Percentiles rank a stretch among this genome's conserved stretches.
These are phyloP conservation scores for Sebastolobus alascanus DNA, from an alignment of 2,797 vertebrate species.

Conservation along the genomic window DNA sequence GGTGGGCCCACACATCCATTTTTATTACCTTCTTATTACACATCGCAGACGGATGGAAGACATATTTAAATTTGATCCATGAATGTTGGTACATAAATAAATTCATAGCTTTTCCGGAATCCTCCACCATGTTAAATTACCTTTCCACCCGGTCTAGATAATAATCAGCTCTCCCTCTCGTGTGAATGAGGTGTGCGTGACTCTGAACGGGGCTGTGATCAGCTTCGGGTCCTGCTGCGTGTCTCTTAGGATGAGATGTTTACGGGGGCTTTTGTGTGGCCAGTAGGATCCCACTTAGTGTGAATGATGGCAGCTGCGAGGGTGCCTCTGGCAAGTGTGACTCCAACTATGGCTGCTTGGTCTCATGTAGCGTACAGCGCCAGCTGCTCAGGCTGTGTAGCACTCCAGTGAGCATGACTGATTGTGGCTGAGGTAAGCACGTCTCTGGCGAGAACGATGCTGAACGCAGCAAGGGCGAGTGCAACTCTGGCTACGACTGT, in stretches of 20 bases:
- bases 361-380: conserved; percentile 63
- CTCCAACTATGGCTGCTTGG: conserved; percentile 67
- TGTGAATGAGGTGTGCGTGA: conserved; percentile 37
- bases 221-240: conserved; percentile 47
- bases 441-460: conserved; percentile 49
- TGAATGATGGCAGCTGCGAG: conserved; percentile 77
- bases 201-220: conserved; percentile 48
- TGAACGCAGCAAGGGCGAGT: conserved; percentile 38
- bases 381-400: conserved; percentile 70
- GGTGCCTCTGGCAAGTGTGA: conserved; percentile 74
- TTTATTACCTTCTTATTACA: conserved; percentile 61
- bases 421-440: conserved; percentile 71
- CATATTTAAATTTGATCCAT: conserved; percentile 54
- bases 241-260: conserved; percentile 62
- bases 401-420: conserved; percentile 72
- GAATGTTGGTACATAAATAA: conserved; percentile 33
- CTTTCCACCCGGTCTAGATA: conserved; percentile 7
- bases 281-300: conserved; percentile 74
- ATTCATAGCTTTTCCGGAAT: conserved; percentile 39
- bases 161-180: conserved; percentile 48
- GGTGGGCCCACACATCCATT: conserved; percentile 45
- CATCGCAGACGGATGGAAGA: conserved; percentile 37
- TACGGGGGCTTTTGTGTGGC: conserved; percentile 69
- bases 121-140: conserved; percentile 11
- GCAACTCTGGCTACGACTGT: conserved; percentile 37